Conservation (phyloP, 2,113 vertebrate species). For the Toxotes jaculatrix region DNA sequence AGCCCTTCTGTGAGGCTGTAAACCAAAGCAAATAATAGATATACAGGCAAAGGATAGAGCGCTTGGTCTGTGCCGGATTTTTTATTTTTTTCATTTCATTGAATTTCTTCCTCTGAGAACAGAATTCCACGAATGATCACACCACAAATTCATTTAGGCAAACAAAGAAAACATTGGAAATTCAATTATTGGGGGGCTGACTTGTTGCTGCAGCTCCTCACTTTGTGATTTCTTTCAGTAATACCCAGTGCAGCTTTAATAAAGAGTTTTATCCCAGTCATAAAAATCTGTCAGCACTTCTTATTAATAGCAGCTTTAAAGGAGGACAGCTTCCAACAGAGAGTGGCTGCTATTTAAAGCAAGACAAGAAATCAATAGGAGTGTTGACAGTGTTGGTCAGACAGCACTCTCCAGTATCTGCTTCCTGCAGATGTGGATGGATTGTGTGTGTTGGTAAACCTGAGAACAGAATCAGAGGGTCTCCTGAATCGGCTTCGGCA, state of each 20-base stretch:
- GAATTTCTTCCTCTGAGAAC: not conserved
- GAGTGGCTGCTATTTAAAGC: not conserved
- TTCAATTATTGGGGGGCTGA: not conserved
- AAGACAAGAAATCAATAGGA: constrained; percentile 5
- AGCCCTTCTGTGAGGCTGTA: not conserved
- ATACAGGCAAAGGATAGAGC: not conserved
- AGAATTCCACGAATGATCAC: not conserved
- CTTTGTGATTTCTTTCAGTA: not conserved
- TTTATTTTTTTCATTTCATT: too few relatives aligned
- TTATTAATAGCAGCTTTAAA: constrained; percentile 13
- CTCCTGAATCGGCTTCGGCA: constrained; percentile 11
- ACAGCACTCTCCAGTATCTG: not conserved
- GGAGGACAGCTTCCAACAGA: not conserved
- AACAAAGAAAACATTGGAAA: not conserved
- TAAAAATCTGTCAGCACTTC: constrained; percentile 17
- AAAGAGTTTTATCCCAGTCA: not conserved
- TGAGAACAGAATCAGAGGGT: not conserved
- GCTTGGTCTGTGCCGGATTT: not conserved
- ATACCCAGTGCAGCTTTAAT: not conserved
- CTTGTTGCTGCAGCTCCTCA: not conserved
- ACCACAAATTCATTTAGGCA: not conserved
- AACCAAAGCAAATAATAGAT: not conserved
- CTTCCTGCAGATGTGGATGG: constrained; percentile 1
- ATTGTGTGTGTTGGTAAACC: not conserved
- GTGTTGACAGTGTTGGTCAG: not conserved